Evolutionary conservation across 2,797 vertebrate genomes (phyloP), one percentile per base, ranked within the genome.

Genomic region (Gastrophryne carolinensis): DNA sequence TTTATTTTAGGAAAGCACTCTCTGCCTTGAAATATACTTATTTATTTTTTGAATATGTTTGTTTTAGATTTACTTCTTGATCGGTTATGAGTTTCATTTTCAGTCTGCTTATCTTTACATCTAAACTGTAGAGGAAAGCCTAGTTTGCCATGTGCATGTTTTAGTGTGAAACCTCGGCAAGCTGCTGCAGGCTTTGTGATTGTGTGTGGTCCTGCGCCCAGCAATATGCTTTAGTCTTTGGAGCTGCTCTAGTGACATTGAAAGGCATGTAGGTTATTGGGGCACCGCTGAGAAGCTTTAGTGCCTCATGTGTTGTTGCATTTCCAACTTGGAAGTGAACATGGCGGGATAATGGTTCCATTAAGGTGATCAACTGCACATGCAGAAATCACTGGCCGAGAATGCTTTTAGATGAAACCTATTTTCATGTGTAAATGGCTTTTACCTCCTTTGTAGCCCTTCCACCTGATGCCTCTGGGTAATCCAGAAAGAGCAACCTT

Each of bases 281-380:
- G 85, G 80, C 82, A 81, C 81, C 70, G 60, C 79, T 81, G 50
- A 65, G 82, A 71, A 85, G 64, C 80, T 80, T 56, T 81, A 81
- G 54, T 73, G 2, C 54, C n/a, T 24, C 8, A 79, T 53, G 13
- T 78, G 82, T 83, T 57, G 71, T 78, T 84, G 53, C 1, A 5
- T 79, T 84, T 73, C 85, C 81, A 84, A 69, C 81, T 82, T 73
- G 80, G 70, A 81, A 77, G 13, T 47, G 66, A 85, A 32, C 74
- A 79, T 73, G 66, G 60, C 86, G 79, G 53, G 80, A 79, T 81
- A 83, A 81, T 84, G 77, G 73, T 86, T 85, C 81, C 77, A 85
- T 88, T 88, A 80, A 81, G 85, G 79, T 79, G 79, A 87, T 86
- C 73, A 81, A 70, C 68, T 81, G 23, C 37, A 58, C 78, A 72